Evolutionary conservation across 64 coral and sea anemone species (phyloP).

Genomic region (Montipora efflorescens): DNA sequence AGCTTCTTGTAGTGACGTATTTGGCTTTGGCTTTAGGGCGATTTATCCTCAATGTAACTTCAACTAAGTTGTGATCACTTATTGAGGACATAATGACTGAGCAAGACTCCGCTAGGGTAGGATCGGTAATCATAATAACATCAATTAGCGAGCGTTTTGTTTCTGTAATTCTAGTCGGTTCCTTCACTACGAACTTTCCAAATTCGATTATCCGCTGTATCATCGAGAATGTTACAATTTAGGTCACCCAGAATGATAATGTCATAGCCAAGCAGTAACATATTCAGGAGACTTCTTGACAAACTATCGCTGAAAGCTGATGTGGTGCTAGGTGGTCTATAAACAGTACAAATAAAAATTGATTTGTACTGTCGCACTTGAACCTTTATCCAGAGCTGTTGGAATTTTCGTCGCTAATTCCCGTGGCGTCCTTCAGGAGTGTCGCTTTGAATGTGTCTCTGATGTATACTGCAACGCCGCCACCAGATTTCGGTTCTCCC

Average conservation of each 20-base stretch:
- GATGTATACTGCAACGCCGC: background rate
- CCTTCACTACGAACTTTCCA: too few relatives aligned
- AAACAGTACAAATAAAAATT: constrained; percentile 18
- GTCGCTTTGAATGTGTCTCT: background rate
- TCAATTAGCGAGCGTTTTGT: background rate
- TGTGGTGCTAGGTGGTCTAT: constrained; percentile 26
- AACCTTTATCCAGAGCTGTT: background rate
- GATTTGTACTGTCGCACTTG: constrained; percentile 5
- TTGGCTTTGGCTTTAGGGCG: constrained; percentile 28
- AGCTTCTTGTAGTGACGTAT: constrained; percentile 38
- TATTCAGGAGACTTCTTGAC: constrained; percentile 43
- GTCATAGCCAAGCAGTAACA: constrained; percentile 11
- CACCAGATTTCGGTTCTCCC: constrained; percentile 38
- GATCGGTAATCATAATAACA: background rate
- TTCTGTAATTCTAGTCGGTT: too few relatives aligned
- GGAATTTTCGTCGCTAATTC: too few relatives aligned
- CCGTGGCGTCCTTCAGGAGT: background rate
- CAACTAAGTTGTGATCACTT: constrained; percentile 10
- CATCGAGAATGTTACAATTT: too few relatives aligned
- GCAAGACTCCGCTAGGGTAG: constrained; percentile 11
- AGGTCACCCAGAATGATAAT: constrained; percentile 22
- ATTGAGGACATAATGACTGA: constrained; percentile 20
- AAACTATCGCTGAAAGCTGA: constrained; percentile 36
- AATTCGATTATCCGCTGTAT: too few relatives aligned
- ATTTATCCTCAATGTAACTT: background rate